These are phyloP conservation scores for Babyrousa celebensis DNA, from an alignment of 2,797 vertebrate genomes.

Conservation along the genomic window DNA sequence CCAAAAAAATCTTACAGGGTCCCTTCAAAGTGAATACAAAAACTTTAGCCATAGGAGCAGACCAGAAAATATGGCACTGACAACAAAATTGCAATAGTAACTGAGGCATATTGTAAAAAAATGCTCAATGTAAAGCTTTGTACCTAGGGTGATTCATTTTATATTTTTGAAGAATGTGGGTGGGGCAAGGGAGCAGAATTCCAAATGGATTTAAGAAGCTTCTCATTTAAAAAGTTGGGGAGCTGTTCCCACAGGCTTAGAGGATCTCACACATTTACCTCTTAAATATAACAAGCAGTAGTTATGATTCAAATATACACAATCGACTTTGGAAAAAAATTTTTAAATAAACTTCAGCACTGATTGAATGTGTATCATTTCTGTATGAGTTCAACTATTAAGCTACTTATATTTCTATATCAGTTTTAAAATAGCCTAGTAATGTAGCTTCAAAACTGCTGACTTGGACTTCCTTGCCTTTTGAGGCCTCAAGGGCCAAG, in stretches of 20 bases:
- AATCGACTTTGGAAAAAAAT: not conserved
- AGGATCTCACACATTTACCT: slow-evolving; percentile 54
- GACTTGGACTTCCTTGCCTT: slow-evolving; percentile 67
- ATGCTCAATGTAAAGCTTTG: not conserved
- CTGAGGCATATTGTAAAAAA: not conserved
- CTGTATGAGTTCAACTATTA: slow-evolving; percentile 71
- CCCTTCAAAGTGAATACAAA: slow-evolving; percentile 46
- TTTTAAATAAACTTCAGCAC: slow-evolving; percentile 9
- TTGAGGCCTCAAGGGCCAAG: slow-evolving; percentile 66
- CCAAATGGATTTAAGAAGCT: slow-evolving; percentile 45
- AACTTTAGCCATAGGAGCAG: not conserved
- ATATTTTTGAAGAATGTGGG: slow-evolving; percentile 28
- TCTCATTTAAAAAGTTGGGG: slow-evolving; percentile 37
- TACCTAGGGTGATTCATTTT: slow-evolving; percentile 5
- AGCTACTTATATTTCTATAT: slow-evolving; percentile 75
- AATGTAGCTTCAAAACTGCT: slow-evolving; percentile 69
- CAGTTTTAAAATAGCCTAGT: slow-evolving; percentile 78
- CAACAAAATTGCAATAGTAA: not conserved
- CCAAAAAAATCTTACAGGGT: slow-evolving; percentile 13
- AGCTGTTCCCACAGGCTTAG: slow-evolving; percentile 22
- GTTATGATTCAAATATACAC: slow-evolving; percentile 63
- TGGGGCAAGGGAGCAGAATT: not conserved
- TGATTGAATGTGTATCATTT: slow-evolving; percentile 78
- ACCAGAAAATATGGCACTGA: not conserved
- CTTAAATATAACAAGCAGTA: slow-evolving; percentile 59